Conservation (phyloP, 2,888 invertebrate genomes). For the Cheilosia variabilis region DNA sequence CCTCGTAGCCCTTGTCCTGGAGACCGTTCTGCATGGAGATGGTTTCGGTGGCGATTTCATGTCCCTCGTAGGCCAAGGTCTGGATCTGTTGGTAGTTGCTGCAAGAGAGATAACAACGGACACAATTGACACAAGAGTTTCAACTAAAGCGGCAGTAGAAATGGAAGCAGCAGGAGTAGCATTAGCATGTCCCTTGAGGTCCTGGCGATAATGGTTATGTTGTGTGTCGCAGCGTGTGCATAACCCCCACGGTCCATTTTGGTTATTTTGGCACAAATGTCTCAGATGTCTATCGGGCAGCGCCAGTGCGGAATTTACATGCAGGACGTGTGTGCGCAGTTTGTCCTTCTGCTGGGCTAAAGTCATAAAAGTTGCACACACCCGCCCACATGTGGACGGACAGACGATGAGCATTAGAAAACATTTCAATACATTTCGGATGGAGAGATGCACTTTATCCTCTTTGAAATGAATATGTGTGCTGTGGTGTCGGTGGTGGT, state of each 20-base stretch:
- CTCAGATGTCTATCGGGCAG: constrained; percentile 68
- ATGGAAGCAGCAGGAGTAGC: constrained; percentile 36
- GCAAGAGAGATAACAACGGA: constrained; percentile 82
- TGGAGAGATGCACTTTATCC: constrained; percentile 26
- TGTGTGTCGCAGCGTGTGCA: constrained; percentile 33
- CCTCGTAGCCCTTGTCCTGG: constrained; percentile 95
- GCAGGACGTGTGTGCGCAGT: constrained; percentile 53
- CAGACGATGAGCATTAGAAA: constrained; percentile 69
- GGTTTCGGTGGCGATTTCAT: constrained; percentile 90
- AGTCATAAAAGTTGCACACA: constrained; percentile 39
- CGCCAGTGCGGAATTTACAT: constrained; percentile 61
- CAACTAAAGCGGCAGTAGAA: constrained; percentile 21
- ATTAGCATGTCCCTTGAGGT: constrained; percentile 54
- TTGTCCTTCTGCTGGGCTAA: constrained; percentile 49
- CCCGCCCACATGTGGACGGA: constrained; percentile 24
- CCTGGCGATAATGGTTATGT: constrained; percentile 53
- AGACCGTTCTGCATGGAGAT: constrained; percentile 90
- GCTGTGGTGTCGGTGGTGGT: constrained; percentile 14
- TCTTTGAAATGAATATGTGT: constrained; percentile 50
- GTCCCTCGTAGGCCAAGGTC: constrained; percentile 93
- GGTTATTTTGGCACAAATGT: constrained; percentile 58
- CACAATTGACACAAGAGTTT: constrained; percentile 67
- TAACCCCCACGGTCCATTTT: constrained; percentile 62
- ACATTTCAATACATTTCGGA: constrained; percentile 70
- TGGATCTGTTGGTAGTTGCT: constrained; percentile 98